Evolutionary conservation across 2,888 invertebrate species (phyloP).

Genomic region (Hyppa rectilinea): DNA sequence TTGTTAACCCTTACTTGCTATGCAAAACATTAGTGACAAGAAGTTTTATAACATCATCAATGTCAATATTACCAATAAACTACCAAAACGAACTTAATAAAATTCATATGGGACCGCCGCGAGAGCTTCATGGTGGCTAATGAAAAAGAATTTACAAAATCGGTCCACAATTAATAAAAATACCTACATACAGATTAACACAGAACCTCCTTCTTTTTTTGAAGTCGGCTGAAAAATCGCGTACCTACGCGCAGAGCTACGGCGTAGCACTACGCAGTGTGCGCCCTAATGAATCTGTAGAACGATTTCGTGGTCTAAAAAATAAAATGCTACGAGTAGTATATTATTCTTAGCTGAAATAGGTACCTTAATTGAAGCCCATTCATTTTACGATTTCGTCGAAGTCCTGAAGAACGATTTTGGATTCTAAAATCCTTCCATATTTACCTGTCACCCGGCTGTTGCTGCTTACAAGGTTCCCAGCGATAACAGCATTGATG

Average conservation of each 20-base stretch:
- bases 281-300: neutral
- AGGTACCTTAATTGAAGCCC: neutral
- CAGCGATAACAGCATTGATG: neutral
- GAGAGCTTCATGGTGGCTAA: neutral
- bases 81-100: no score
- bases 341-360: neutral
- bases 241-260: slow-evolving; percentile 12
- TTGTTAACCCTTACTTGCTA: neutral
- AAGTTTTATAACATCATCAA: neutral
- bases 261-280: slow-evolving; percentile 1
- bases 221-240: neutral
- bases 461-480: neutral
- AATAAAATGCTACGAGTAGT: neutral
- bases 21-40: neutral
- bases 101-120: no score
- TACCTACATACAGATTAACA: no score
- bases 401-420: neutral
- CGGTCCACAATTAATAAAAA: neutral
- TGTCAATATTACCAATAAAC: no score
- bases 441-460: neutral
- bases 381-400: neutral
- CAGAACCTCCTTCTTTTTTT: neutral
- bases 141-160: neutral
- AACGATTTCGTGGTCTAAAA: neutral
- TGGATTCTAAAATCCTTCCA: neutral